A percentile compares a stretch with the other conserved stretches of the same genome.
These are phyloP conservation scores for Eueides isabella DNA, from an alignment of 1,140 invertebrate genomes.

Conservation along the genomic window DNA sequence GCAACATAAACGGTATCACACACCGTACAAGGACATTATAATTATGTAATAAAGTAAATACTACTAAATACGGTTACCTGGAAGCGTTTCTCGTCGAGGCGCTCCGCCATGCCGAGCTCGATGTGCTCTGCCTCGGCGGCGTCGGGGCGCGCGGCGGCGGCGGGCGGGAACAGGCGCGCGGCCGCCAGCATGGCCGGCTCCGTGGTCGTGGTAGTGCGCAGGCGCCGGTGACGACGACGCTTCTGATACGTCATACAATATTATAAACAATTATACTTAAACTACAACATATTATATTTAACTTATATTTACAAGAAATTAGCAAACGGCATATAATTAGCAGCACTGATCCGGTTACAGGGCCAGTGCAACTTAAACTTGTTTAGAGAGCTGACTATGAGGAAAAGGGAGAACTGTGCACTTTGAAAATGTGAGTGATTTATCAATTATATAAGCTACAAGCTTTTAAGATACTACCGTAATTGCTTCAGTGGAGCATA, in stretches of 20 bases:
- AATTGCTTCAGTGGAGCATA: constrained; percentile 61
- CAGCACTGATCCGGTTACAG: neutral
- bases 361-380: neutral
- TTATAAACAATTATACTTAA: neutral
- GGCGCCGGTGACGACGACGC: constrained; percentile 59
- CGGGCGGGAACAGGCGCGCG: constrained; percentile 48
- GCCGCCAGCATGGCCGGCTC: constrained; percentile 49
- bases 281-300: neutral
- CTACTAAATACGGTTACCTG: no score
- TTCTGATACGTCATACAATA: constrained; percentile 18
- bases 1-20: neutral
- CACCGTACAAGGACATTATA: no score
- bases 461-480: constrained; percentile 34
- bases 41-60: no score
- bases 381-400: neutral
- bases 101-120: constrained; percentile 68
- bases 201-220: constrained; percentile 60
- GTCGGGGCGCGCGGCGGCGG: constrained; percentile 39
- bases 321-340: neutral
- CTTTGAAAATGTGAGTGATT: neutral
- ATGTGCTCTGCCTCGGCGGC: constrained; percentile 64
- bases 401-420: neutral
- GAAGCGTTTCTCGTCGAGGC: constrained; percentile 67
- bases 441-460: neutral
- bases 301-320: neutral